Conservation (phyloP, 2,888 invertebrate genomes). For the Ectobius pallidus region DNA sequence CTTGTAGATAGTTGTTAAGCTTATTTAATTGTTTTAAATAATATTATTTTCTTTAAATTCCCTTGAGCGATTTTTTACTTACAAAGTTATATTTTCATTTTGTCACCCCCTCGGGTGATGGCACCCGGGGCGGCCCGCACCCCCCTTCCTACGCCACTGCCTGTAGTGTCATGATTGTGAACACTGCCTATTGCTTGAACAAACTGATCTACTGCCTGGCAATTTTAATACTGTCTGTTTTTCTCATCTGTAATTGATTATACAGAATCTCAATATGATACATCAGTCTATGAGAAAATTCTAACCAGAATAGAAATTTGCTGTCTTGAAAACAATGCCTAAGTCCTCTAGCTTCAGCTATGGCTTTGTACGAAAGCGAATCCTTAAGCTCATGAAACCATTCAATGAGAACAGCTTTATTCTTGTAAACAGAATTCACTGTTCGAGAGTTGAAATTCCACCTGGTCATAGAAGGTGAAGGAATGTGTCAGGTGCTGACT, state of each 20-base stretch:
- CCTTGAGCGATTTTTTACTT: no score
- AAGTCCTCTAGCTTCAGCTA: not conserved
- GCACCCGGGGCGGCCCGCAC: no score
- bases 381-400: not conserved
- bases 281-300: not conserved
- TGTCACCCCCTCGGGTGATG: no score
- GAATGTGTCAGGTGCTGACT: not conserved
- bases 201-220: not conserved
- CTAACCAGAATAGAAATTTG: conserved; percentile 14
- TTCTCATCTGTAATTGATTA: conserved; percentile 3
- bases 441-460: conserved; percentile 2
- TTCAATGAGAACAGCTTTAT: no score
- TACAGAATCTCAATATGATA: not conserved
- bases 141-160: no score
- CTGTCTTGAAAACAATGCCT: conserved; percentile 6
- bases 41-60: no score
- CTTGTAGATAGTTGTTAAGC: no score
- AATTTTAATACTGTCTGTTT: not conserved
- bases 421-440: not conserved
- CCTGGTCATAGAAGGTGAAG: not conserved
- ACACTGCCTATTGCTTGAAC: not conserved
- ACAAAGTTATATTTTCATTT: no score
- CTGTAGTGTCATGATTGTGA: not conserved
- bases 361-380: not conserved
- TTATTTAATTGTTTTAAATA: no score